Percentiles rank a stretch among this genome's conserved stretches.
These are phyloP conservation scores for Solenodon paradoxus DNA, from an alignment of 2,113 vertebrate genomes.

Conservation along the genomic window DNA sequence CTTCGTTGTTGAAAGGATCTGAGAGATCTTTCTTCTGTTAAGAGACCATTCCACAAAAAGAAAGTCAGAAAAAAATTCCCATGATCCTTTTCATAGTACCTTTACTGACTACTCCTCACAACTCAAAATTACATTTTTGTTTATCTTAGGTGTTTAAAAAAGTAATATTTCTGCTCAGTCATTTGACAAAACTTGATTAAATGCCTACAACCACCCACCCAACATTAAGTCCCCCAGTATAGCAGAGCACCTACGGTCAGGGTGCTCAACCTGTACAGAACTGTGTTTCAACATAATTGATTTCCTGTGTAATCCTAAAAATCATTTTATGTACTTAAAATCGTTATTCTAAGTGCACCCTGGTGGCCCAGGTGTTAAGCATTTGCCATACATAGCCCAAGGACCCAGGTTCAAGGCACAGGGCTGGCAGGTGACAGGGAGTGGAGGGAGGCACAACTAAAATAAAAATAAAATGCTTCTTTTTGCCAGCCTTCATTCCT, in stretches of 20 bases:
- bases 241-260: not conserved
- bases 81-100: not conserved
- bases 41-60: slow-evolving; percentile 49
- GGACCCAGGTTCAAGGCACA: no score
- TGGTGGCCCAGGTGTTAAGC: no score
- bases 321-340: slow-evolving; percentile 26
- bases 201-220: not conserved
- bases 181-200: not conserved
- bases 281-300: not conserved
- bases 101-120: not conserved
- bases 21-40: slow-evolving; percentile 80
- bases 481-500: no score
- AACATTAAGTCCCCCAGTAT: not conserved
- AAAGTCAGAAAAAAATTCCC: not conserved
- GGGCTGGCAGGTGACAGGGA: no score
- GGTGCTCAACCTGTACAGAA: not conserved
- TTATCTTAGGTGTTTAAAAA: not conserved
- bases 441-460: no score
- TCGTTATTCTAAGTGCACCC: not conserved
- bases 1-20: slow-evolving; percentile 83
- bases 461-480: no score
- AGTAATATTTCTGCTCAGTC: not conserved
- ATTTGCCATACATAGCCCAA: no score
- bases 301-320: not conserved
- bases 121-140: not conserved